phyloP scores from a whole-genome alignment of 2,888 invertebrate genomes.

The Chesias legatella region DNA sequence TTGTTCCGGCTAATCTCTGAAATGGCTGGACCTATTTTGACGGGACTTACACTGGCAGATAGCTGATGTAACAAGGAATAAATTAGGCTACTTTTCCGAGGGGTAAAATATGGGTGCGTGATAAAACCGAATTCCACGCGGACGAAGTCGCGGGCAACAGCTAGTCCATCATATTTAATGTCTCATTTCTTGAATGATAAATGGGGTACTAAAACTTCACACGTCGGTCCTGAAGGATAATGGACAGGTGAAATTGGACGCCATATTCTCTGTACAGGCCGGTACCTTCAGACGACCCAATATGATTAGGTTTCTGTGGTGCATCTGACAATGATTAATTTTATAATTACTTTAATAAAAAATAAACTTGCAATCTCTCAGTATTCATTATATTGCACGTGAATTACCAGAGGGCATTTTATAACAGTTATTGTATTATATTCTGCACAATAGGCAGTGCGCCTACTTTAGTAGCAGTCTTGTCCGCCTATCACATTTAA shows the following conservation, averaged over 20 bases:
- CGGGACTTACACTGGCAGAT: too few species aligned
- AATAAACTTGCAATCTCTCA: not conserved
- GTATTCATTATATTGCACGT: slow-evolving; percentile 13
- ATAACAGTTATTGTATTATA: slow-evolving; percentile 7
- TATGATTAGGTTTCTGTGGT: slow-evolving; percentile 12
- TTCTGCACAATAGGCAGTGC: slow-evolving; percentile 12
- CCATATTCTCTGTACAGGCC: slow-evolving; percentile 4
- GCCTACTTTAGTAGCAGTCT: not conserved
- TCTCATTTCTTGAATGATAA: slow-evolving; percentile 50
- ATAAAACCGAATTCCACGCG: too few species aligned
- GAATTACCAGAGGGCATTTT: slow-evolving; percentile 16
- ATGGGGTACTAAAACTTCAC: slow-evolving; percentile 38
- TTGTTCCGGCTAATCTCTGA: too few species aligned
- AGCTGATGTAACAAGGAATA: too few species aligned
- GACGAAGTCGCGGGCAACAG: too few species aligned
- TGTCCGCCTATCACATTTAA: not conserved
- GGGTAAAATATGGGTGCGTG: too few species aligned
- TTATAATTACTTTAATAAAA: too few species aligned
- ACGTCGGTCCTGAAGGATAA: slow-evolving; percentile 22
- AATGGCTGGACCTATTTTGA: too few species aligned
- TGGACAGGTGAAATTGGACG: slow-evolving; percentile 31
- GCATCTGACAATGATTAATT: too few species aligned
- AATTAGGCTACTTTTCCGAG: too few species aligned
- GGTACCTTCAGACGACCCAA: too few species aligned
- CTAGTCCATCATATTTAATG: slow-evolving; percentile 47